Evolutionary conservation across 2,113 vertebrate species (phyloP).

Genomic region (Cyphomyrus discorhynchus): DNA sequence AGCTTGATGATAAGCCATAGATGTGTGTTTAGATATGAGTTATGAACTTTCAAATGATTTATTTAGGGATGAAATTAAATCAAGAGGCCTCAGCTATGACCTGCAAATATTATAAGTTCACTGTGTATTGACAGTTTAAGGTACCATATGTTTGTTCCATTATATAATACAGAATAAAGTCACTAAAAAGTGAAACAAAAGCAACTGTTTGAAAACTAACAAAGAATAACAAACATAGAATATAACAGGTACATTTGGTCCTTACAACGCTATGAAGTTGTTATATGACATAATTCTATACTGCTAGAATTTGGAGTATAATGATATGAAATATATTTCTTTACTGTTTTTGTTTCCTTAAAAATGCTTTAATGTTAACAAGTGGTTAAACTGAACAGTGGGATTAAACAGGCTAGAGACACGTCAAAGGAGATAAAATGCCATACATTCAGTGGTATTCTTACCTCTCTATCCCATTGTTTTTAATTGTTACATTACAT

Average conservation of each 20-base stretch:
- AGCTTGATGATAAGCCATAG: conserved; percentile 17
- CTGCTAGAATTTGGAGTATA: neutral
- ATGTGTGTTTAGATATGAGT: conserved; percentile 12
- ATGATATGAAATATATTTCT: neutral
- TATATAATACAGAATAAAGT: neutral
- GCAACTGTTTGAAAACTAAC: neutral
- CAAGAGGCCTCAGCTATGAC: neutral
- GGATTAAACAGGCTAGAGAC: neutral
- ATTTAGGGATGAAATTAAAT: neutral
- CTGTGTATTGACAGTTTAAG: neutral
- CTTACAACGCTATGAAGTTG: neutral
- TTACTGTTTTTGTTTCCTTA: neutral
- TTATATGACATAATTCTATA: neutral
- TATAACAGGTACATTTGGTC: neutral
- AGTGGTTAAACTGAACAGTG: neutral
- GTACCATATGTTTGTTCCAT: neutral
- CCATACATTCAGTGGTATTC: neutral
- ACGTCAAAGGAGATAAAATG: neutral
- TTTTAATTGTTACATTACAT: neutral
- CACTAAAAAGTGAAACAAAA: neutral
- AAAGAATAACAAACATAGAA: neutral
- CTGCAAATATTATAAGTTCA: neutral
- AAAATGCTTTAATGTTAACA: neutral
- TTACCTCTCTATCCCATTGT: neutral
- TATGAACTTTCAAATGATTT: neutral